Conservation (phyloP, 2,888 invertebrate species). For the Pandemis corylana region DNA sequence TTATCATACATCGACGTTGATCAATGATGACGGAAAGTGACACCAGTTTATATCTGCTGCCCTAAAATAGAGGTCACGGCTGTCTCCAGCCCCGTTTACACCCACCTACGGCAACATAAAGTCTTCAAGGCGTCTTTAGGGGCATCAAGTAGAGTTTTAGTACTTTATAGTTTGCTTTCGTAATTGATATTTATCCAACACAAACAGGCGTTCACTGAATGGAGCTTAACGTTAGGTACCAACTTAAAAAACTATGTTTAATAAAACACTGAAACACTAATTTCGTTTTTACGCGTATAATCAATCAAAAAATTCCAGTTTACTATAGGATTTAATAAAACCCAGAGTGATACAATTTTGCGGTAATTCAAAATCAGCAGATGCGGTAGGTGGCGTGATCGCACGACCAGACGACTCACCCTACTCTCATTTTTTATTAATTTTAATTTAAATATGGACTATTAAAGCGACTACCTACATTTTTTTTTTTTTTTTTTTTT, state of each 20-base stretch:
- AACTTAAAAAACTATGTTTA: neutral
- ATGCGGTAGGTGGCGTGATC: too few species aligned
- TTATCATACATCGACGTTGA: constrained; percentile 33
- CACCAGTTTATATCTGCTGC: constrained; percentile 15
- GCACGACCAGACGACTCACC: too few species aligned
- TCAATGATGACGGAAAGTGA: constrained; percentile 29
- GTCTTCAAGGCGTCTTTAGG: constrained; percentile 1
- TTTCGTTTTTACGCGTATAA: too few species aligned
- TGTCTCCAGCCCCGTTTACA: neutral
- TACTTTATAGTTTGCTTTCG: neutral
- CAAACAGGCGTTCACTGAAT: neutral
- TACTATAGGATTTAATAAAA: neutral
- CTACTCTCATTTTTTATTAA: too few species aligned
- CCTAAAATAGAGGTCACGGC: constrained; percentile 26
- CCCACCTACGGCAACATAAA: constrained; percentile 16
- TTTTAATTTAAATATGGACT: too few species aligned
- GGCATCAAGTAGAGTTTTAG: neutral
- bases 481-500: too few species aligned
- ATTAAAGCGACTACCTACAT: too few species aligned
- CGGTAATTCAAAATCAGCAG: neutral
- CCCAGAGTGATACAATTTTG: neutral
- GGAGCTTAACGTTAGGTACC: too few species aligned
- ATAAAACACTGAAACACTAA: neutral
- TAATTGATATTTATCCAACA: neutral
- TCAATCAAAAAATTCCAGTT: too few species aligned